Conservation (phyloP, 2,888 invertebrate genomes). For the Macrosoma leucophasiata region DNA sequence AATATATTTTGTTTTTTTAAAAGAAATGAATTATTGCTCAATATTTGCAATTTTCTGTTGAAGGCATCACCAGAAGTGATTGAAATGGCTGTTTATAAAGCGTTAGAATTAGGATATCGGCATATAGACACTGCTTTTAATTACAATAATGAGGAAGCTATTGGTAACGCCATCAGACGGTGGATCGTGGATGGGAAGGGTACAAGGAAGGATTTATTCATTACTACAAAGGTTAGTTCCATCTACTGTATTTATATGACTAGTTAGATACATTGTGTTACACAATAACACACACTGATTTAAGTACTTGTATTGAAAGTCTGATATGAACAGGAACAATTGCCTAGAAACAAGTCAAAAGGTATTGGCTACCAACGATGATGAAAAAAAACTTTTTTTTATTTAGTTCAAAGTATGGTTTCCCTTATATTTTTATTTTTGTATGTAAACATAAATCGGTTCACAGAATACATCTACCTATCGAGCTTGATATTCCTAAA, state of each 20-base stretch:
- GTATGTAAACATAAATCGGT: no score
- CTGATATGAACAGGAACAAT: no score
- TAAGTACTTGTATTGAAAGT: no score
- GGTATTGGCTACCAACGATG: no score
- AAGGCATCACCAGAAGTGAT: constrained; percentile 80
- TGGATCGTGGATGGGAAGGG: constrained; percentile 80
- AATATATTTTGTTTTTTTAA: constrained; percentile 1
- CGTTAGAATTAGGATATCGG: constrained; percentile 82
- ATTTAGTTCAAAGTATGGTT: no score
- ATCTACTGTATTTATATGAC: no score
- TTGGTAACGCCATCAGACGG: constrained; percentile 80
- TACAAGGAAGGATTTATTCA: constrained; percentile 82
- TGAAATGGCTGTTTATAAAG: constrained; percentile 77
- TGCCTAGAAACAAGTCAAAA: no score
- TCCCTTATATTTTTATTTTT: no score
- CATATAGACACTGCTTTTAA: constrained; percentile 88
- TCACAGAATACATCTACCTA: no score
- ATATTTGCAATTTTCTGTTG: constrained; percentile 22
- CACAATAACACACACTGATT: no score
- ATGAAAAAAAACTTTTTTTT: no score
- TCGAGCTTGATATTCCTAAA: no score
- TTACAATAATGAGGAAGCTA: constrained; percentile 85
- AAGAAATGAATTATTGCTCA: neutral
- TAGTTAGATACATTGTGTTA: neutral
- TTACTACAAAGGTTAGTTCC: constrained; percentile 88